Conservation (phyloP, 2,888 invertebrate genomes). For the Mythimna lalbum region DNA sequence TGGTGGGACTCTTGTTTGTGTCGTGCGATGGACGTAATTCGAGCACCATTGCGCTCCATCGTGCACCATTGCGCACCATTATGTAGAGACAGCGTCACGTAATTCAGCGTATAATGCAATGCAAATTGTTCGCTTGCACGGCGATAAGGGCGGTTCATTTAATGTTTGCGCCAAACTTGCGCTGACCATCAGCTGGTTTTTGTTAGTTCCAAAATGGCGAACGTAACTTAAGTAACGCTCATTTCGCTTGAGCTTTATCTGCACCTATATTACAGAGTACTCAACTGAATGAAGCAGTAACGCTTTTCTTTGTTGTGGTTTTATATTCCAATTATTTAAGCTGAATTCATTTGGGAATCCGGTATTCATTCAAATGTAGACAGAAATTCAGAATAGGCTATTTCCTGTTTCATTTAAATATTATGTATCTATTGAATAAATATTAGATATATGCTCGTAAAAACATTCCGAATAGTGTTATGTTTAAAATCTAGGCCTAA, state of each 20-base stretch:
- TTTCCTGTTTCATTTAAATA: not conserved
- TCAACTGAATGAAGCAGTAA: not conserved
- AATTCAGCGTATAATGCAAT: slow-evolving; percentile 53
- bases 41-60: slow-evolving; percentile 29
- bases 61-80: slow-evolving; percentile 34
- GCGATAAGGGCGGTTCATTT: slow-evolving; percentile 53
- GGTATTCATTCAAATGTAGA: not conserved
- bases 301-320: slow-evolving; percentile 2
- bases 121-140: slow-evolving; percentile 57
- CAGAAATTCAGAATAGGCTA: not conserved
- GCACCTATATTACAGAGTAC: not conserved
- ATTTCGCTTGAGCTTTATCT: slow-evolving; percentile 12
- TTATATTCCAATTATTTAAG: not conserved
- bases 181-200: slow-evolving; percentile 48
- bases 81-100: slow-evolving; percentile 43
- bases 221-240: slow-evolving; percentile 20
- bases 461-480: not conserved
- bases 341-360: not conserved
- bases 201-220: slow-evolving; percentile 33
- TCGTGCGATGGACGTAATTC: slow-evolving; percentile 33
- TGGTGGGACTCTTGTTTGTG: slow-evolving; percentile 28
- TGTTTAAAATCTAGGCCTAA: slow-evolving; percentile 23
- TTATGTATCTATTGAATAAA: not conserved
- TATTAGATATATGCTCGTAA: not conserved
- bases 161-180: slow-evolving; percentile 53